Conservation (phyloP, 2,888 invertebrate genomes). For the Pinctada fucata region DNA sequence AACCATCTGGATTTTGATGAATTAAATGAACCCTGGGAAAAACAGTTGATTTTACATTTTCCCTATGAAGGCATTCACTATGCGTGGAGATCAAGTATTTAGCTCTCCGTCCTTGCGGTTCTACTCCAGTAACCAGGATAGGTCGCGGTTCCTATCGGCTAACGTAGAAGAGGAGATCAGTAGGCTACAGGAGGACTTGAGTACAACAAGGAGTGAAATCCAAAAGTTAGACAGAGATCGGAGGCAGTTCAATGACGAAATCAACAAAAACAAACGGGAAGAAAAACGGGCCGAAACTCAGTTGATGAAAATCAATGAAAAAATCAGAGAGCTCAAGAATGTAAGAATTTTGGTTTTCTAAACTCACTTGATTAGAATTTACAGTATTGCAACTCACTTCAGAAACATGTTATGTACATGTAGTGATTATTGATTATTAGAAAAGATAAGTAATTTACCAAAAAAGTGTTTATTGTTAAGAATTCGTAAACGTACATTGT, state of each 20-base stretch:
- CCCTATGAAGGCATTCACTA: slow-evolving; percentile 70
- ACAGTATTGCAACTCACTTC: too few relatives aligned
- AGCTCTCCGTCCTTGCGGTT: slow-evolving; percentile 70
- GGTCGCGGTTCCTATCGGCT: slow-evolving; percentile 64
- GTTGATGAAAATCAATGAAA: slow-evolving; percentile 65
- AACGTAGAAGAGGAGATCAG: slow-evolving; percentile 72
- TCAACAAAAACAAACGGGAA: slow-evolving; percentile 57
- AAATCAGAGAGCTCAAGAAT: slow-evolving; percentile 49
- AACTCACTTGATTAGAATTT: too few relatives aligned
- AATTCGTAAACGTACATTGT: too few relatives aligned
- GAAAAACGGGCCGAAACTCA: slow-evolving; percentile 61
- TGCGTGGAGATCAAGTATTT: slow-evolving; percentile 69
- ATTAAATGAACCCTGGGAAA: too few relatives aligned
- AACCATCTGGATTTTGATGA: too few relatives aligned
- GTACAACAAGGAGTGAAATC: slow-evolving; percentile 38
- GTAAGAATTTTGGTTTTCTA: too few relatives aligned
- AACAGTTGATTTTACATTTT: too few relatives aligned
- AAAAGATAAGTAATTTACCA: too few relatives aligned
- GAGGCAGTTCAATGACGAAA: slow-evolving; percentile 45
- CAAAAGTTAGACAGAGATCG: slow-evolving; percentile 38
- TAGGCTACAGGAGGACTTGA: slow-evolving; percentile 40
- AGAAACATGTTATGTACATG: too few relatives aligned
- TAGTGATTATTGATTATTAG: too few relatives aligned
- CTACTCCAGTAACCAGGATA: slow-evolving; percentile 66
- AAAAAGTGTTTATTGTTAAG: too few relatives aligned